A percentile compares a stretch with the other conserved stretches of the same genome.
phyloP scores from a whole-genome alignment of 1,140 invertebrate species.

The Lordiphosa clarofinis region DNA sequence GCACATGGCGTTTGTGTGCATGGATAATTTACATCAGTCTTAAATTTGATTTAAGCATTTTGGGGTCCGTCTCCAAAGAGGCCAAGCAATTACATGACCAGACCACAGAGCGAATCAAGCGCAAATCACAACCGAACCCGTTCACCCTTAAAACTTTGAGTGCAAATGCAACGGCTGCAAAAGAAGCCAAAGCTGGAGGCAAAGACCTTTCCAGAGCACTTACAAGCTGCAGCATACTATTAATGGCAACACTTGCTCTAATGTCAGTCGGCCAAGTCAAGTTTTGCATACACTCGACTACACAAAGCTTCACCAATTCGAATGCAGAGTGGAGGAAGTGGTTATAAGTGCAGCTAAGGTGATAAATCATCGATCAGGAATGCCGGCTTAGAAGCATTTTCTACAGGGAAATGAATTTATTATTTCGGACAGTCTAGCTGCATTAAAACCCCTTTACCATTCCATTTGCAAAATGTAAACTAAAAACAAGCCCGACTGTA shows the following conservation, averaged over 20 bases:
- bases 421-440: no score
- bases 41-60: conserved; percentile 46
- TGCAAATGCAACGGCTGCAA: conserved; percentile 5
- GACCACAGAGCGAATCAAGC: conserved; percentile 27
- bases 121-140: conserved; percentile 10
- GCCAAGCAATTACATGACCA: conserved; percentile 42
- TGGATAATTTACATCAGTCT: conserved; percentile 55
- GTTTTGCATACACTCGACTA: conserved; percentile 1
- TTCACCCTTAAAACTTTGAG: conserved; percentile 10
- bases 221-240: not conserved
- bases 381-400: no score
- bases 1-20: conserved; percentile 24
- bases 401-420: no score
- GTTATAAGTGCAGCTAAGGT: no score
- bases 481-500: no score
- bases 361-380: no score
- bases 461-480: no score
- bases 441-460: no score
- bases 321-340: no score
- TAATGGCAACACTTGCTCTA: conserved; percentile 4
- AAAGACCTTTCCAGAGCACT: not conserved
- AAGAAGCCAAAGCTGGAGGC: not conserved
- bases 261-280: conserved; percentile 6
- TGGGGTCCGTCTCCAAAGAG: not conserved
- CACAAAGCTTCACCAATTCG: no score